These are phyloP conservation scores for Polypterus bichir DNA, from an alignment of 2,113 vertebrate species.

Conservation along the genomic window DNA sequence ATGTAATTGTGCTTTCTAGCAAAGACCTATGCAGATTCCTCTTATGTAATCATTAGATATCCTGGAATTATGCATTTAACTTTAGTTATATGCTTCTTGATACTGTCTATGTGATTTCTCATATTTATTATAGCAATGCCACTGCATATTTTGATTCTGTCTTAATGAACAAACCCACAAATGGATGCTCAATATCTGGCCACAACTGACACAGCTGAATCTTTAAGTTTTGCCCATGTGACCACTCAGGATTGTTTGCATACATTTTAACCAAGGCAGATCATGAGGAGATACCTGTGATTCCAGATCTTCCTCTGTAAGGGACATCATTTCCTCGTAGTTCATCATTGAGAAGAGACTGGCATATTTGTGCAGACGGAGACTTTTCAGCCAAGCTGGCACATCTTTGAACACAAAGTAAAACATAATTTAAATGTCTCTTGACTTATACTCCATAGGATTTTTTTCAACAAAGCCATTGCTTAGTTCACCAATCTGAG, in stretches of 20 bases:
- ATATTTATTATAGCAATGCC: too few relatives aligned
- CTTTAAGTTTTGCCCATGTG: neutral
- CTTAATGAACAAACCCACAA: neutral
- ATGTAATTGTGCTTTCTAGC: too few relatives aligned
- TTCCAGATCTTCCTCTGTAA: constrained; percentile 87
- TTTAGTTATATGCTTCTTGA: too few relatives aligned
- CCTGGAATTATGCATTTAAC: too few relatives aligned
- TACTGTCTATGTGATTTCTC: too few relatives aligned
- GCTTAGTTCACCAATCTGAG: too few relatives aligned
- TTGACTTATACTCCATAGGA: too few relatives aligned
- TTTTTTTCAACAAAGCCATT: too few relatives aligned
- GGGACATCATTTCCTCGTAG: constrained; percentile 94
- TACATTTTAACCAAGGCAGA: neutral
- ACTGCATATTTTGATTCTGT: neutral
- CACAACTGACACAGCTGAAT: neutral
- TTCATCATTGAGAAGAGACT: constrained; percentile 92
- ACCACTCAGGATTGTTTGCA: neutral
- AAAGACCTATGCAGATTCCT: too few relatives aligned
- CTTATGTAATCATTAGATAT: too few relatives aligned
- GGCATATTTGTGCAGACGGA: constrained; percentile 92
- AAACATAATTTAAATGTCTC: too few relatives aligned
- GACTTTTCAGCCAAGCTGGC: constrained; percentile 91
- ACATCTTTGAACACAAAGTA: constrained; percentile 59
- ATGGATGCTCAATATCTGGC: neutral
- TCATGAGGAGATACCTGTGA: constrained; percentile 59